Base-by-base conservation (phyloP, 1,140 invertebrate species). In the Potamilus streckersoni region DNA sequence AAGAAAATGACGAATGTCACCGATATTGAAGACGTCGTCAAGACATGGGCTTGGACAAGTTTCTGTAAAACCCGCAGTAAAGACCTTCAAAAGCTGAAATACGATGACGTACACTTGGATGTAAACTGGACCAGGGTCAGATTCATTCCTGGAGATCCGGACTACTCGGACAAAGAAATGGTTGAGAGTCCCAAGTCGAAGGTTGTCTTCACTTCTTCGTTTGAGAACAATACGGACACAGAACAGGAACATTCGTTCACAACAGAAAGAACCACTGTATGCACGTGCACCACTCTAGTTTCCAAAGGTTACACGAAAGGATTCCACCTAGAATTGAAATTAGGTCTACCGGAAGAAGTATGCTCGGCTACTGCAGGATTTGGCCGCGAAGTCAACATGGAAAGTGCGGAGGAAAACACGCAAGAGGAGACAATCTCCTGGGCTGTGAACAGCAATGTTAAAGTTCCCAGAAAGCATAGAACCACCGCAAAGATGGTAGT, bases 181-280 rank as follows among this genome's bases (percentile, higher is more conserved):
- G 69, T 76, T 13, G 83, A 83, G 13, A 74, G 80, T 27, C 86
- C 84, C 0, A 82, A 81, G 15, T 80, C 79, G 14, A 82, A 87
- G 60, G 74, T 90, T 20, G 82, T 90, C 12, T 91, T 91, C 80
- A 89, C 88, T 68, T 91, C 91, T 12, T 86, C 89, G 38, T 92
- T 91, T 84, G 88, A 88, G 13, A 92, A 92, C 80, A 87, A 86
- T 68, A 92, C 91, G 14, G 84, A 90, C 20, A 70, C 83, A 38
- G 83, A 87, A 17, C 91, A 92, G 75, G 89, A 91, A 49, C 91
- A 92, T 83, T 91, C 91, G 12, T 90, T 92, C 76, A 88, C 90
- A 73, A 91, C 91, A 15, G 90, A 91, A 72, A 73, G 91, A 61
- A 87, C 89, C 31, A 91, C 90, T 11, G 80, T 84, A n/a, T 90